Evolutionary conservation across 1,140 invertebrate species (phyloP).

Genomic region (Microplitis demolitor): DNA sequence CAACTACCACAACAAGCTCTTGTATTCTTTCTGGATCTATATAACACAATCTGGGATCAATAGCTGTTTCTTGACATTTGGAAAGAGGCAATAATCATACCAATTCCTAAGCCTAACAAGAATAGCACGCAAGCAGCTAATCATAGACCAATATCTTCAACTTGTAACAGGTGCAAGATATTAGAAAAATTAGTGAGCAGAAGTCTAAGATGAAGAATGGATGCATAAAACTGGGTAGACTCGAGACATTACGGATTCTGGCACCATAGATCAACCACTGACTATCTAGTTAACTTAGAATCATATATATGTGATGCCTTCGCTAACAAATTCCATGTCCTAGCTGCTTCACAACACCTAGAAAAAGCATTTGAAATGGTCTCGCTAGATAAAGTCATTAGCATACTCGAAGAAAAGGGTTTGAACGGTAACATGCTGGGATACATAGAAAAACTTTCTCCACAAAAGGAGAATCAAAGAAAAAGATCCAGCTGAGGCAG

Average conservation of each 20-base stretch:
- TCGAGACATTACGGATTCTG: background rate
- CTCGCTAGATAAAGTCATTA: too few species aligned
- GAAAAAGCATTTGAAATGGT: too few species aligned
- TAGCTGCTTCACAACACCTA: too few species aligned
- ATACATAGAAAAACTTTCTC: too few species aligned
- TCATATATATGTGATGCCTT: too few species aligned
- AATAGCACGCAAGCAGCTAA: background rate
- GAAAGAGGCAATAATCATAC: conserved; percentile 46
- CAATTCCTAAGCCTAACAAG: conserved; percentile 50
- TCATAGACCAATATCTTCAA: conserved; percentile 1
- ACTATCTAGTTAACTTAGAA: background rate
- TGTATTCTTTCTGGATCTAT: conserved; percentile 30
- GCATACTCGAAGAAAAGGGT: too few species aligned
- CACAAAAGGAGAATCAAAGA: too few species aligned
- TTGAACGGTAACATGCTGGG: too few species aligned
- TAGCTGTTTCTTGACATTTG: conserved; percentile 38
- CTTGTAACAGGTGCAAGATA: conserved; percentile 11
- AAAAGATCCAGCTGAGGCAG: too few species aligned
- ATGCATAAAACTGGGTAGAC: background rate
- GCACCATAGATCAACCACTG: background rate
- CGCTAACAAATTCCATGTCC: too few species aligned
- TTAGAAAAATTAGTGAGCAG: conserved; percentile 6
- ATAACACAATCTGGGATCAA: conserved; percentile 35
- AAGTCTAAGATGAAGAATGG: background rate
- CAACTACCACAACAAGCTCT: conserved; percentile 33